Conservation (phyloP, 2,888 invertebrate species). For the Resseliella maxima region DNA sequence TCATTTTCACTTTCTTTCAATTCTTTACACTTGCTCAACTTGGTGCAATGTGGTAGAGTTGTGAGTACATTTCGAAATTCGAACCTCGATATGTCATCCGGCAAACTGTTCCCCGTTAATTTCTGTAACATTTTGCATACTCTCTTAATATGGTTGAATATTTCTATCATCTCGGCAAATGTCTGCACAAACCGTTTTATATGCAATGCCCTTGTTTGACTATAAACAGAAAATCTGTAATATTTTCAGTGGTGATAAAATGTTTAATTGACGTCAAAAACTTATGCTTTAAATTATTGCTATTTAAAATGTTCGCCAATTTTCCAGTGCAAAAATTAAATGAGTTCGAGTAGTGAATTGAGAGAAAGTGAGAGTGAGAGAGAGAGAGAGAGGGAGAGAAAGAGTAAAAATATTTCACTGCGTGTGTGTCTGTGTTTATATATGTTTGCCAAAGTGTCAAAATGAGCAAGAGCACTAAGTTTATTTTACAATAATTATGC, state of each 20-base stretch:
- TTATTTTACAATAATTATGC: constrained; percentile 44
- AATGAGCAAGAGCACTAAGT: not conserved
- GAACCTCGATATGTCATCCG: not conserved
- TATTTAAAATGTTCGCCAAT: constrained; percentile 46
- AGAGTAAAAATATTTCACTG: not conserved
- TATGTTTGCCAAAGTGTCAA: constrained; percentile 15
- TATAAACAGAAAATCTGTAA: not conserved
- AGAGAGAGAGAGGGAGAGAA: not conserved
- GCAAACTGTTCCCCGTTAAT: not conserved
- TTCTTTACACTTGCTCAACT: too few relatives aligned
- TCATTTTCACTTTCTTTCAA: not conserved
- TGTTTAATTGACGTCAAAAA: constrained; percentile 51
- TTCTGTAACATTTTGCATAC: not conserved
- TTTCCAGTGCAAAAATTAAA: not conserved
- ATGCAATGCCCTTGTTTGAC: not conserved
- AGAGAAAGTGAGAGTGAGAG: not conserved
- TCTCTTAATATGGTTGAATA: not conserved
- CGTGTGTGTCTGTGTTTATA: not conserved
- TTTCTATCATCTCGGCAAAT: constrained; percentile 23
- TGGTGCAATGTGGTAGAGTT: not conserved
- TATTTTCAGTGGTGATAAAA: constrained; percentile 51
- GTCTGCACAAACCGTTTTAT: not conserved
- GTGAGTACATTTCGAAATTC: not conserved
- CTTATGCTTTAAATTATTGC: constrained; percentile 48
- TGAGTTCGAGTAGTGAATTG: not conserved